Percentiles rank a stretch among this genome's conserved stretches.
phyloP scores from a whole-genome alignment of 2,797 vertebrate species.

The Limnodromus scolopaceus region DNA sequence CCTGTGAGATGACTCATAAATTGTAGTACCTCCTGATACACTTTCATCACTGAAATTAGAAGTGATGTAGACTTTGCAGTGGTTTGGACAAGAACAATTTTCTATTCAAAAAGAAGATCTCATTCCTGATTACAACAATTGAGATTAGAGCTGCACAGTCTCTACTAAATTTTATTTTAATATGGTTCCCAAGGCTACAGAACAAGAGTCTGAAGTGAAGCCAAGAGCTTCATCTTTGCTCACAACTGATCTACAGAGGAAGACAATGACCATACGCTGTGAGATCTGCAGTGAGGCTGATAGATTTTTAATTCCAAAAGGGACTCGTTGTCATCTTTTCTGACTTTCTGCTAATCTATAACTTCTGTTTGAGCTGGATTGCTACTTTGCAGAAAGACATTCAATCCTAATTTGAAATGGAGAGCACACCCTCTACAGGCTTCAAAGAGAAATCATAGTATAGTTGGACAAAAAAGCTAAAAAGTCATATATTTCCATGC shows the following conservation, averaged over 20 bases:
- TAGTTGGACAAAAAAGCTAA: neutral
- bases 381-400: neutral
- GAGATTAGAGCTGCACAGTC: neutral
- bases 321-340: neutral
- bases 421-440: slow-evolving; percentile 65
- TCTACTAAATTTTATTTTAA: neutral
- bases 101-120: neutral
- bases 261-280: neutral
- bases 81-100: neutral
- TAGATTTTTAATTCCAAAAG: neutral
- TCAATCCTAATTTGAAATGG: slow-evolving; percentile 11
- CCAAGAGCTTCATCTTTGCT: neutral
- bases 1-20: neutral
- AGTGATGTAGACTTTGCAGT: neutral
- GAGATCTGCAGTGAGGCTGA: neutral
- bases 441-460: slow-evolving; percentile 3
- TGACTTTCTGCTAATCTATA: neutral
- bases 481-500: neutral
- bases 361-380: neutral
- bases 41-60: neutral
- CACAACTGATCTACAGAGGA: neutral
- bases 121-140: neutral
- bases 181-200: neutral
- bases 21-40: neutral
- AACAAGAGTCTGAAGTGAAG: neutral